phyloP scores from a whole-genome alignment of 2,888 invertebrate species.

The Ophion slaviceki region DNA sequence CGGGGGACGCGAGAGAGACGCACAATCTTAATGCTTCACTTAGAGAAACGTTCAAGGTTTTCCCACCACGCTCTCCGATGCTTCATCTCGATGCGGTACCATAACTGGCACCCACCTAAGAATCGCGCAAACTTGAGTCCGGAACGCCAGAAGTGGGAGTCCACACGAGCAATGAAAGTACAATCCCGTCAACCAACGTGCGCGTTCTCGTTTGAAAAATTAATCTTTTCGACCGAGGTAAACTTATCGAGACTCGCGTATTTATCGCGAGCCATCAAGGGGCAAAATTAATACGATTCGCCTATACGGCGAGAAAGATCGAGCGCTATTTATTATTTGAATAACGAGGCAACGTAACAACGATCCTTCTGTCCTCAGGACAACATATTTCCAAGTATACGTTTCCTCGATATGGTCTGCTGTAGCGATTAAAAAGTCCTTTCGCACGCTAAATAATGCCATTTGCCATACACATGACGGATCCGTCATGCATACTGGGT shows the following conservation, averaged over 20 bases:
- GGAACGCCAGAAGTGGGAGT: conserved; percentile 12
- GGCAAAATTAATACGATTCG: background rate
- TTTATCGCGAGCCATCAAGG: background rate
- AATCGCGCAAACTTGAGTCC: conserved; percentile 13
- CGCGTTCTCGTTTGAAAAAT: conserved; percentile 44
- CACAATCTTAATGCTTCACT: conserved; percentile 65
- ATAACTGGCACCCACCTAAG: conserved; percentile 61
- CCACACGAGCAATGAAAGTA: conserved; percentile 10
- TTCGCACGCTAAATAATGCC: conserved; percentile 44
- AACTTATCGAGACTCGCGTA: conserved; percentile 16
- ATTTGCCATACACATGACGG: background rate
- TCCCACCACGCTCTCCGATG: conserved; percentile 43
- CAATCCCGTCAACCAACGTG: conserved; percentile 60
- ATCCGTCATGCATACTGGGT: background rate
- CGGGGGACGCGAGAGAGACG: conserved; percentile 49
- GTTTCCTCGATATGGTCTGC: conserved; percentile 11
- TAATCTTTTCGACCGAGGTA: conserved; percentile 10
- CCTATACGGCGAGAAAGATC: conserved; percentile 27
- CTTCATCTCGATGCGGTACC: conserved; percentile 46
- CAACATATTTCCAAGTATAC: background rate
- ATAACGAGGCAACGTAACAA: background rate
- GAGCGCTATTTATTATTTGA: background rate
- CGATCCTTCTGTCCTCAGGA: conserved; percentile 11
- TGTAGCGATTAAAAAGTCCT: background rate
- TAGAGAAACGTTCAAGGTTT: conserved; percentile 59